Evolutionary conservation across 2,888 invertebrate species (phyloP), one percentile per base, ranked within the genome.

Genomic region (Netelia inedita): DNA sequence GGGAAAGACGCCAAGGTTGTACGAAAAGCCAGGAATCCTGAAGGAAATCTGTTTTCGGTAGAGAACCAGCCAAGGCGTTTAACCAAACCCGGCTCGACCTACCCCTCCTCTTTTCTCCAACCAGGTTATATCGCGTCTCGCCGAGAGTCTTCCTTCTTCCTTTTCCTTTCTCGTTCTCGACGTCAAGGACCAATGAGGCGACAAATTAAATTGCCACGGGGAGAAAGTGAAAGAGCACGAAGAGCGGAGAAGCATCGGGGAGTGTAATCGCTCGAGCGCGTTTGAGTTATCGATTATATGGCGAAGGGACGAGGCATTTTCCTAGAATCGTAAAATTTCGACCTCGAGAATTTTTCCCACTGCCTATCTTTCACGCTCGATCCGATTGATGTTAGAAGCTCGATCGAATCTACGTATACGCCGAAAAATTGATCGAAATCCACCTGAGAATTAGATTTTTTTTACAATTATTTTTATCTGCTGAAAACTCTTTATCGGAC

Each of bases 181-280:
- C 72, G 83, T 79, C 85, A 72, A 81, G 65, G 83, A 83, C 88
- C 88, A 91, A 90, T 90, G 90, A 89, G 82, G 87, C 86, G 89
- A 87, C 87, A 89, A 90, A 90, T 88, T 87, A 87, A 90, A 90
- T 90, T 87, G 87, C 86, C 85, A 74, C 74, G 66, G 75, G 79
- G 72, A 72, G 66, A 72, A 85, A 81, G 81, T 81, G 79, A 79
- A 83, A 80, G 86, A 84, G 66, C 66, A 57, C 53, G 82, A 79
- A 76, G 79, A 79, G 71, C 19, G 57, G 2, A 16, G 79, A 68
- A 78, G 35, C 82, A 75, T 50, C 66, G 75, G 69, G 43, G 78
- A 82, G 79, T 79, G 72, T 85, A 75, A 79, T 79, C 72, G 72
- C 75, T 79, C 59, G 72, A 69, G 66, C 63, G 71, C 61, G 72